Evolutionary conservation across 1,140 invertebrate species (phyloP), one percentile per base, ranked within the genome.

Genomic region (Dryas iulia): DNA sequence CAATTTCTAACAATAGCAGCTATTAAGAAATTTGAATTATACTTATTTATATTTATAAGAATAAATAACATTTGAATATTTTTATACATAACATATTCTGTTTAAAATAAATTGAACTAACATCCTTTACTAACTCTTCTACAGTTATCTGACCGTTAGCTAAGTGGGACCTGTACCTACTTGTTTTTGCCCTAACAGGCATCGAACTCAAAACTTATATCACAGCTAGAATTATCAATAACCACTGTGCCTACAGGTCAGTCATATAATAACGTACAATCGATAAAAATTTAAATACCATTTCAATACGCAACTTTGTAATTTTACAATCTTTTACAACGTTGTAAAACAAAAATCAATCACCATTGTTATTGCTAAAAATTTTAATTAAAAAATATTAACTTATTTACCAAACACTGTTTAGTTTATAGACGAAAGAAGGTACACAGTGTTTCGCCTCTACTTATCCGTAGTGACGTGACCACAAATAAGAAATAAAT

Each of bases 341-440:
- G 69, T 56, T 63, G 63, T 65, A 68, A 74, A 76, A 83, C 75
- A 78, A 79, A 86, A 90, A 86, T 77, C 79, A 86, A 88, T 87
- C 76, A 79, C 69, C 64, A 14, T 30, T 28, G 47, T 64, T 68
- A 81, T 65, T 62, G 69, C 69, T 74, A 83, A 83, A 72, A 78
- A 82, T 83, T 87, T 84, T 87, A 87, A 89, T 88, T 89, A 87
- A 86, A 84, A 86, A 89, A 47, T 10, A 88, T 83, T 81, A 86
- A 86, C 81, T 71, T 87, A 87, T 89, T 90, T 90, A 87, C 79
- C 74, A 85, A 84, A 89, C 83, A 90, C 82, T 81, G 76, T 82
- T 86, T 82, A 81, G 74, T 86, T 89, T 86, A 72, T 84, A 80
- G 83, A 82, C 73, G 76, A 77, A 81, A 76, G 79, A 84, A 84